These are phyloP conservation scores for Manduca sexta DNA, from an alignment of 1,140 invertebrate genomes.

Conservation along the genomic window DNA sequence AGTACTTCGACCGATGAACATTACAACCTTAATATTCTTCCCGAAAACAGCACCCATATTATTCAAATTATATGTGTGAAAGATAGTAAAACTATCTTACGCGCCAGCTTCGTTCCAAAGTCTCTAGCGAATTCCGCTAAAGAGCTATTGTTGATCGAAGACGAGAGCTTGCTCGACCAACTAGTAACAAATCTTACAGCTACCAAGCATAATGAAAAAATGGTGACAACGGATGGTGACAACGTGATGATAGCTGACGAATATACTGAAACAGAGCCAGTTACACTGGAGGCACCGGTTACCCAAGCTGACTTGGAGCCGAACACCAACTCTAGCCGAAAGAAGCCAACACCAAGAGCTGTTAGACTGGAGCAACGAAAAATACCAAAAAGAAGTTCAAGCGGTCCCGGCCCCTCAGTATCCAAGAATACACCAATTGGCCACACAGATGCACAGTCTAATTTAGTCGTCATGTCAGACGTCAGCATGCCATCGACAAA, in stretches of 20 bases:
- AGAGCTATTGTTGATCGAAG: slow-evolving; percentile 1
- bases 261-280: background rate
- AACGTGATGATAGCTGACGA: background rate
- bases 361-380: too few species aligned
- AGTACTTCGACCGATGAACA: background rate
- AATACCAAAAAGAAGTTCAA: too few species aligned
- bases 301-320: background rate
- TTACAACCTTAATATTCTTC: background rate
- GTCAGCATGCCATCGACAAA: too few species aligned
- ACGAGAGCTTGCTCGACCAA: slow-evolving; percentile 7
- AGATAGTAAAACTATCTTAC: background rate
- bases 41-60: background rate
- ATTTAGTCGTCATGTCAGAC: too few species aligned
- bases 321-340: background rate
- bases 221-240: background rate
- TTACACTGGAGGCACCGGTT: background rate
- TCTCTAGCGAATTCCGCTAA: background rate
- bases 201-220: background rate
- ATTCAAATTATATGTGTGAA: background rate
- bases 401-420: too few species aligned
- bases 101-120: slow-evolving; percentile 2
- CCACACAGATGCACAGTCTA: too few species aligned
- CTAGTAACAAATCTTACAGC: background rate
- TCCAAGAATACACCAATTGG: too few species aligned
- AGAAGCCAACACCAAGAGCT: too few species aligned